These are phyloP conservation scores for Metalampra italica DNA, from an alignment of 2,888 invertebrate genomes.

Conservation along the genomic window DNA sequence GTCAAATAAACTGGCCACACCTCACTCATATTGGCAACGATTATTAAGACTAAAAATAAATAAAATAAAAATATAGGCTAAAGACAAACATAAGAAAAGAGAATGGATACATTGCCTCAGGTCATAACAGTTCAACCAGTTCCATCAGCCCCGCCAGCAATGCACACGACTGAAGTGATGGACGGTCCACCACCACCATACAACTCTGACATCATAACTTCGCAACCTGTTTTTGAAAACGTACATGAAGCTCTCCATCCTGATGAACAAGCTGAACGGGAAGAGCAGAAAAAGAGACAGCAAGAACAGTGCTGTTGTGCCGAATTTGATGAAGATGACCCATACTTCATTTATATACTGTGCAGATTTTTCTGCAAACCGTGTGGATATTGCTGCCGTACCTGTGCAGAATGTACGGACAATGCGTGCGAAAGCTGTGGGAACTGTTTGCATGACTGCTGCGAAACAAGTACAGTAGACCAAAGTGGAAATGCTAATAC, in stretches of 20 bases:
- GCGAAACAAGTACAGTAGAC: conserved; percentile 12
- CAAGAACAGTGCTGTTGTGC: conserved; percentile 12
- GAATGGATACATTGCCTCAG: background rate
- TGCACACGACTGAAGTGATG: background rate
- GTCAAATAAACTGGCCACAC: background rate
- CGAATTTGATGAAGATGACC: conserved; percentile 19
- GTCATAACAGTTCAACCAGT: conserved; percentile 1
- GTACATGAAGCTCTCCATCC: background rate
- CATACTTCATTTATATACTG: conserved; percentile 18
- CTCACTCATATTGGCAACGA: background rate
- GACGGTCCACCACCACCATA: background rate
- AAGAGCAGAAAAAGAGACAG: background rate
- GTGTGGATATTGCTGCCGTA: conserved; percentile 16
- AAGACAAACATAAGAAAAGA: background rate
- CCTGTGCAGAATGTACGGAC: conserved; percentile 25
- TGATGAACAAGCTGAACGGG: background rate
- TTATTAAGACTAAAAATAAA: background rate
- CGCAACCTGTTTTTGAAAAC: background rate
- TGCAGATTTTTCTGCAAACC: conserved; percentile 23
- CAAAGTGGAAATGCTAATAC: background rate
- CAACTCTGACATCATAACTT: background rate
- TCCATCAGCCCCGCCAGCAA: background rate
- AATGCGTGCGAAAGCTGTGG: conserved; percentile 29
- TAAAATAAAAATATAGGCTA: too few relatives aligned
- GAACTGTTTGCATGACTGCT: conserved; percentile 25